Evolutionary conservation across 2,888 invertebrate genomes (phyloP), one percentile per base, ranked within the genome.

Genomic region (Leptarthrus brevirostris): DNA sequence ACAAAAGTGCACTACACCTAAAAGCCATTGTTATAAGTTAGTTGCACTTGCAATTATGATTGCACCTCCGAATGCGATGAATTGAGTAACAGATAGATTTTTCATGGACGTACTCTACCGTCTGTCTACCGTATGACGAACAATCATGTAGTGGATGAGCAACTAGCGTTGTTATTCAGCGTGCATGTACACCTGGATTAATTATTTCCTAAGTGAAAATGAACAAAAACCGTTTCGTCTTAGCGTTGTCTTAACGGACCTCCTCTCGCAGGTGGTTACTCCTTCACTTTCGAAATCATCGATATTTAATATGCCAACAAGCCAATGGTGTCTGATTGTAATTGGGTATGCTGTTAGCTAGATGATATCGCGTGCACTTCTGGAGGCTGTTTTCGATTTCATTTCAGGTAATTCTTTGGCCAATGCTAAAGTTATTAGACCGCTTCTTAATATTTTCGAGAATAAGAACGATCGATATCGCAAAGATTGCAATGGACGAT

Each of bases 141-240:
- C 71, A 2, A 22, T 36, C 18, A 34, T 34, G 24, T 10, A 61
- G 36, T 18, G 20, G 34, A 14, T 34, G 58, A 34, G 53, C 54
- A 40, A 22, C 16, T 10, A 20, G 53, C 24, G 36, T 26, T 36
- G 54, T 22, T 52, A 53, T 49, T 70, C 49, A 49, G 30, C 12
- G 71, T 54, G 40, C 53, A 53, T 34, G 52, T 40, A 16, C 71
- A 71, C 54, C 71, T 53, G 54, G 30, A 47, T 54, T 72, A 61
- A 72, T 72, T 64, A 73, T 73, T 73, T 73, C 73, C 73, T 49
- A 73, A 73, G 64, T 73, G 64, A 73, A 73, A 73, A 73, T 73
- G 71, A 4, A 52, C 40, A 71, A 44, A 71, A 56, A 34, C 52
- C 14, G 36, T 14, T 58, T 56, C 40, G 40, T 56, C 53, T 56